Conservation (phyloP, 2,113 vertebrate species). For the Silurus asotus region DNA sequence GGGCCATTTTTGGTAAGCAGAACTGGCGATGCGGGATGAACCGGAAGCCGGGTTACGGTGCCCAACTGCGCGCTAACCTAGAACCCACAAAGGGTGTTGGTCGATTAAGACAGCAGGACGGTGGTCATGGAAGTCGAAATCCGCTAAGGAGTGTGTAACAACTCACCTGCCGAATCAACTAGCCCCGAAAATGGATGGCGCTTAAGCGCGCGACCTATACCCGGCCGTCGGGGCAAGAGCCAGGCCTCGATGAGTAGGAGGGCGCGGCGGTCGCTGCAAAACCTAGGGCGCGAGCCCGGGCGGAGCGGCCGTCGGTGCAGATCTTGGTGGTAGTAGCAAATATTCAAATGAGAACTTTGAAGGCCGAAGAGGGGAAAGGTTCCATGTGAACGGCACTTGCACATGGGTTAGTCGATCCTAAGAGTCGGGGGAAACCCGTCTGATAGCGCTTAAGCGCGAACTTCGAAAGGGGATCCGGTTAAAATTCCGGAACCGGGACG, state of each 20-base stretch:
- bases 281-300: slow-evolving; percentile 43
- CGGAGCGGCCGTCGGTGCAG: slow-evolving; percentile 52
- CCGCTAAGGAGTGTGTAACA: not conserved
- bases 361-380: slow-evolving; percentile 46
- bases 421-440: too few species aligned
- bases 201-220: not conserved
- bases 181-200: slow-evolving; percentile 11
- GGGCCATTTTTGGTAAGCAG: slow-evolving; percentile 34
- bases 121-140: too few species aligned
- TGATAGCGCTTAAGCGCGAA: too few species aligned
- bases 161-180: slow-evolving; percentile 5
- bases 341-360: slow-evolving; percentile 42
- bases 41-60: slow-evolving; percentile 15
- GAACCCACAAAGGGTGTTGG: slow-evolving; percentile 9
- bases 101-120: slow-evolving; percentile 1
- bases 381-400: slow-evolving; percentile 53
- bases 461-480: slow-evolving; percentile 50
- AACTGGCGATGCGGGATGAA: not conserved
- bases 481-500: slow-evolving; percentile 47
- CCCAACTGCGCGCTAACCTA: slow-evolving; percentile 27
- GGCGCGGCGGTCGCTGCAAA: slow-evolving; percentile 52
- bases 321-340: slow-evolving; percentile 55
- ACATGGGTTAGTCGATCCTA: slow-evolving; percentile 49
- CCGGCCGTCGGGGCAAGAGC: not conserved
- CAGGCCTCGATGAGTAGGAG: slow-evolving; percentile 25